Percentiles rank a stretch among this genome's conserved stretches.
These are phyloP conservation scores for Acrossocheilus wenchowensis DNA, from an alignment of 2,797 vertebrate species.

Conservation along the genomic window DNA sequence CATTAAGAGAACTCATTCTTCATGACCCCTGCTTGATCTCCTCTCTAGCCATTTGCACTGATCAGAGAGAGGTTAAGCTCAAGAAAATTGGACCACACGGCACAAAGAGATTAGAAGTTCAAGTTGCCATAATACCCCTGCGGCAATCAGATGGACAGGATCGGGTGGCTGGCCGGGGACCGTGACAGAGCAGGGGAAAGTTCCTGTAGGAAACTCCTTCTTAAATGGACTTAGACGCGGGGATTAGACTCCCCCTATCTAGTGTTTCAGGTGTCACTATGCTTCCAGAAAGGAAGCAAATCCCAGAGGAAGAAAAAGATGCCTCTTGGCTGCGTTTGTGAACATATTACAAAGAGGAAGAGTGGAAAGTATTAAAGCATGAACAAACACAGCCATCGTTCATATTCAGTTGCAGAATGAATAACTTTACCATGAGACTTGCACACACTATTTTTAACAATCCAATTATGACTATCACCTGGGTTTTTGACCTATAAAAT, in stretches of 20 bases:
- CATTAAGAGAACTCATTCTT: slow-evolving; percentile 67
- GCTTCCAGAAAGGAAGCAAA: slow-evolving; percentile 63
- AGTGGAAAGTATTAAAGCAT: slow-evolving; percentile 72
- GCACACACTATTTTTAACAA: slow-evolving; percentile 46
- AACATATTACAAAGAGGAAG: slow-evolving; percentile 63
- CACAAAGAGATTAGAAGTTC: slow-evolving; percentile 72
- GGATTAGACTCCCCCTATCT: slow-evolving; percentile 59
- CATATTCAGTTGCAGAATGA: slow-evolving; percentile 61
- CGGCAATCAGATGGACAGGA: slow-evolving; percentile 72
- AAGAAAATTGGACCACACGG: slow-evolving; percentile 56
- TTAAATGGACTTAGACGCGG: slow-evolving; percentile 64
- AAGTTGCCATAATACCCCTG: slow-evolving; percentile 77
- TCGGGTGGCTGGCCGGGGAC: slow-evolving; percentile 46
- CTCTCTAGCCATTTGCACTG: slow-evolving; percentile 70
- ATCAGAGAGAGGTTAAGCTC: slow-evolving; percentile 65
- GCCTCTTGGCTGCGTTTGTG: slow-evolving; percentile 46
- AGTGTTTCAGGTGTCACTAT: slow-evolving; percentile 65
- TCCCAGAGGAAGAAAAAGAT: slow-evolving; percentile 51
- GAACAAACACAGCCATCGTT: slow-evolving; percentile 52
- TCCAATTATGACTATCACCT: slow-evolving; percentile 44
- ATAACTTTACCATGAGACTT: slow-evolving; percentile 61
- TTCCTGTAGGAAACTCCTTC: slow-evolving; percentile 69
- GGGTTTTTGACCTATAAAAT: slow-evolving; percentile 7
- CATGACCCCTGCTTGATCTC: slow-evolving; percentile 82
- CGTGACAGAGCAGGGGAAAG: slow-evolving; percentile 61